phyloP scores from a whole-genome alignment of 2,797 vertebrate species.

The Oreochromis grahami region DNA sequence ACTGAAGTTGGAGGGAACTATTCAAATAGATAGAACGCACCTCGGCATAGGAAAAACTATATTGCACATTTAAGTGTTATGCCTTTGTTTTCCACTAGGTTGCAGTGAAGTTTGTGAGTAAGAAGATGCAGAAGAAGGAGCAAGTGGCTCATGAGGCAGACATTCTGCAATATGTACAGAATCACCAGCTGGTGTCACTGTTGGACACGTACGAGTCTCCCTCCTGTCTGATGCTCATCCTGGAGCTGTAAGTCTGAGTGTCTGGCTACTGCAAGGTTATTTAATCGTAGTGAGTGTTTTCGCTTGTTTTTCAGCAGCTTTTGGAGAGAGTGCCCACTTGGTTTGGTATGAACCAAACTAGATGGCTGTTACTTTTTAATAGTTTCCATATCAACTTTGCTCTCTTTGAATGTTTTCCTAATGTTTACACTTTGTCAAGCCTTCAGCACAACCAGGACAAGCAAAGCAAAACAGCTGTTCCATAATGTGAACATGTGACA shows the following conservation, averaged over 20 bases:
- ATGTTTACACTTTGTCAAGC: background rate
- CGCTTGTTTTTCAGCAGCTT: background rate
- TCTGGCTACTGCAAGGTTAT: background rate
- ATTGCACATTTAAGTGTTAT: background rate
- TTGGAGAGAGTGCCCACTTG: background rate
- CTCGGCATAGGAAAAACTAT: background rate
- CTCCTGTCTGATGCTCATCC: constrained; percentile 84
- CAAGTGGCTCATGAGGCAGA: constrained; percentile 93
- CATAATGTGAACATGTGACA: background rate
- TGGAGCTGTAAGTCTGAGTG: constrained; percentile 86
- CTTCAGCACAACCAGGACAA: background rate
- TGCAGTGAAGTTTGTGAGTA: constrained; percentile 94
- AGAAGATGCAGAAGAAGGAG: constrained; percentile 98
- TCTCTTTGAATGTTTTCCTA: background rate
- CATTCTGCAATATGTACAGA: constrained; percentile 87
- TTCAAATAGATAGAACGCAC: background rate
- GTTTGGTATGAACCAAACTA: background rate
- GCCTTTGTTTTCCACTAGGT: constrained; percentile 57
- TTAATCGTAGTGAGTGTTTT: rapidly evolving
- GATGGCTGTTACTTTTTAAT: background rate
- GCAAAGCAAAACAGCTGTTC: background rate
- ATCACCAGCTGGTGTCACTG: constrained; percentile 88
- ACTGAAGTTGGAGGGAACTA: background rate
- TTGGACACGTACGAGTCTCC: constrained; percentile 91
- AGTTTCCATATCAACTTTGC: background rate